Base-by-base conservation (phyloP, 2,888 invertebrate genomes). In the Anticlea derivata region DNA sequence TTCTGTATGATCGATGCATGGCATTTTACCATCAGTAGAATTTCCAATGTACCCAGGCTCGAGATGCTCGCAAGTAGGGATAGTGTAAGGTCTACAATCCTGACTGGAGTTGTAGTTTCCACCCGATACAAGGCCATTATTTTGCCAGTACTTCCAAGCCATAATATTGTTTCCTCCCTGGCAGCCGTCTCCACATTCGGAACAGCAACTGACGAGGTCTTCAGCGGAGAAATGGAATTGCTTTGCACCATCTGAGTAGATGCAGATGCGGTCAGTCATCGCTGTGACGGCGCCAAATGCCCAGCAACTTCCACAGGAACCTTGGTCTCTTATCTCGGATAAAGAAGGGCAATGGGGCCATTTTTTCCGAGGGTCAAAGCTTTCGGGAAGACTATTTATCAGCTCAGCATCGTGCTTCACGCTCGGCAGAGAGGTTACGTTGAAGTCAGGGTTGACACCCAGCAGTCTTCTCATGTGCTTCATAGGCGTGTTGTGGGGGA, bases 251-350 rank as follows among this genome's bases (percentile, higher is more conserved):
- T 94, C 92, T 0, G 95, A 95, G 68, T 94, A 94, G 63, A 96
- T 96, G 80, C 97, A 98, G 23, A 94, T 92, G 40, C 97, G 92
- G 80, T 97, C 97, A 1, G 96, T 95, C 44, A 50, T 50, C 12
- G 50, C 26, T 29, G 33, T 27, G 6, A 48, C 48, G 2, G 97
- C 96, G 22, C 96, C 97, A 77, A 97, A 96, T 0, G 97, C 97
- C 97, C 97, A 97, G 84, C 98, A 98, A 23, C 97, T 97, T 10
- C 98, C 98, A 75, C 98, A 98, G 7, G 95, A 94, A 2, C 96
- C 96, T 60, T 97, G 97, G 81, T 97, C 96, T 58, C 97, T 91
- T 47, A 97, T 93, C 85, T 96, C 95, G 40, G 91, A 90, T 61
- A 98, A 93, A 2, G 97, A 96, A 0, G 96, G 96, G 71, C 98